Evolutionary conservation across 2,888 invertebrate species (phyloP), one percentile per base, ranked within the genome.

Genomic region (Eulithis testata): DNA sequence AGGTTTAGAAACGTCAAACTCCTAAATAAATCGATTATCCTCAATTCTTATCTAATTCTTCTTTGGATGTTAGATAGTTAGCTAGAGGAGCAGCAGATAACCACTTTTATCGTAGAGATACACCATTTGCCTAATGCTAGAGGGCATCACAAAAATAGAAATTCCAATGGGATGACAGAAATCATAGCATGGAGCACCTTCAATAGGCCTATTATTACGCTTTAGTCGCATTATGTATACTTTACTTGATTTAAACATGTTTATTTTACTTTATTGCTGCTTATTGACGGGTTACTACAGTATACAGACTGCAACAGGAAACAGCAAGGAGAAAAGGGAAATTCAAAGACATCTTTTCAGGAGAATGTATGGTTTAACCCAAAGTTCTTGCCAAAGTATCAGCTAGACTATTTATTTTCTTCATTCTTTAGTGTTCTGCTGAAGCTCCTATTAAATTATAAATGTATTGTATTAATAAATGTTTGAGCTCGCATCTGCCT

Each of bases 281-380:
- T 94, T 94, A 93, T 93, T 91, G 91, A 94, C 93, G 94, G 94
- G 89, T 94, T 93, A 94, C 94, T 94, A 94, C 95, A 95, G 95
- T 95, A 93, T 95, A 95, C 94, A 95, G 96, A 94, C 95, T 95
- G 93, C 96, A 95, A 91, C 96, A 96, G 93, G 96, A 96, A 93
- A 94, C 94, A 86, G 95, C 95, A 89, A 96, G 96, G 94, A 96
- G 96, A 95, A 96, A 96, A 94, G 95, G 95, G 92, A 96, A 96
- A 95, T 95, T 97, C 93, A 96, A 96, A 95, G 96, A 96, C 94
- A 96, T 96, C 94, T 96, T 96, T 94, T 95, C 96, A 88, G 95
- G 96, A 90, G 96, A 96, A 94, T 96, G 96, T 94, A 96, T 96
- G 95, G 95, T 95, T 94, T 93, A 79, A 82, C 84, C 82, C 86